Evolutionary conservation across 1,140 invertebrate genomes (phyloP), one percentile per base, ranked within the genome.

Genomic region (Dreissena polymorpha): DNA sequence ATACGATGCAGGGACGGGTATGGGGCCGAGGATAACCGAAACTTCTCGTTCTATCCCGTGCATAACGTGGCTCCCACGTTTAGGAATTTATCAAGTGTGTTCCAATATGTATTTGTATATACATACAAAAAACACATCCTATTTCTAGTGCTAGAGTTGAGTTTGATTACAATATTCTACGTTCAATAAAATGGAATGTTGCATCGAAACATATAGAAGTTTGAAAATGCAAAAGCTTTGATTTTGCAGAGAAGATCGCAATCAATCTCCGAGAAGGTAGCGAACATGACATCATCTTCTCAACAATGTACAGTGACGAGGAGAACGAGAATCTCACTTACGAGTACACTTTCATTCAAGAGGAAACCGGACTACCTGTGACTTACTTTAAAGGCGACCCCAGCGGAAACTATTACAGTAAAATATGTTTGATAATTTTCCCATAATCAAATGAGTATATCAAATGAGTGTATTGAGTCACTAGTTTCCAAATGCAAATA

Each of bases 211-310:
- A 39, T 39, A 5, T 39, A 39, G 39, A 39, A 5, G 8, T 39
- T 39, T 5, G 39, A 39, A 39, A 39, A 39, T 8, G 39, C 39
- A 39, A 39, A 39, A 8, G 3, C 8, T 39, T 39, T 8, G 39
- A 60, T n/a, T 23, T 60, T 60, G 16, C 57, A 60, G 57, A 60
- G 16, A 23, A 12, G 21, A 23, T 60, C 21, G 10, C 57, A 60
- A 2, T 60, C 21, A 23, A 60, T 23, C 21, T 60, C 16, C 16
- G 10, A 18, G 10, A 18, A n/a, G 57, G 57, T 6, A 60, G 57
- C 12, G 57, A 60, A 60, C 57, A 60, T 60, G 73, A 75, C 27
- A 65, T 63, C 18, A 60, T 75, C 29, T 75, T 75, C 23, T 60
- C 55, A 10, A 75, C 49, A 10, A 60, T 75, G 27, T 75, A 75